Conservation (phyloP, 1,140 invertebrate genomes). For the Lepidurus apus region DNA sequence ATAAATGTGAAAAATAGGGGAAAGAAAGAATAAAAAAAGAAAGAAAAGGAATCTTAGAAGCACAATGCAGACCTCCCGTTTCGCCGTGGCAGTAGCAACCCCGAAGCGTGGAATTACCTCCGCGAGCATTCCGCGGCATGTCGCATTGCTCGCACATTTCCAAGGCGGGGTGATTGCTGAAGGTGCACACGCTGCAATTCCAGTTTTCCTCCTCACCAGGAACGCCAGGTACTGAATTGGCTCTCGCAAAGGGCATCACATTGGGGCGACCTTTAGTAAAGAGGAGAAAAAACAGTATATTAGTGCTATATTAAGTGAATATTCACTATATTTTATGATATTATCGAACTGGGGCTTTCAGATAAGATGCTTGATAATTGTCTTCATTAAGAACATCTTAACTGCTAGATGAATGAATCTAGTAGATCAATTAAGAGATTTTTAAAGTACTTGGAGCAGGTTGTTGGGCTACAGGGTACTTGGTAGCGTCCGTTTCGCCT, state of each 20-base stretch:
- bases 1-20: not conserved
- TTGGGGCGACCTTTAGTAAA: not conserved
- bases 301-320: not conserved
- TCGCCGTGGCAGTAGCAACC: constrained; percentile 20
- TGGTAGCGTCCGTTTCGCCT: not conserved
- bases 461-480: not conserved
- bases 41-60: not conserved
- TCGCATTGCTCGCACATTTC: constrained; percentile 86
- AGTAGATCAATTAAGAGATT: too few species aligned
- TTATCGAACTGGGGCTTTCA: not conserved
- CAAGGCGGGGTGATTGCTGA: constrained; percentile 81
- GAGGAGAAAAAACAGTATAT: too few species aligned
- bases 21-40: not conserved
- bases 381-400: too few species aligned
- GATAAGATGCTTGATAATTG: not conserved
- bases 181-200: constrained; percentile 85
- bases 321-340: not conserved
- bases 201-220: constrained; percentile 49
- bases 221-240: constrained; percentile 8
- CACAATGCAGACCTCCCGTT: constrained; percentile 12
- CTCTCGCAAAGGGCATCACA: not conserved
- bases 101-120: constrained; percentile 4
- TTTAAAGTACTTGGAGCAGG: not conserved
- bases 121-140: constrained; percentile 50
- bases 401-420: not conserved